These are phyloP conservation scores for Neodiprion fabricii DNA, from an alignment of 1,140 invertebrate genomes.

Conservation along the genomic window DNA sequence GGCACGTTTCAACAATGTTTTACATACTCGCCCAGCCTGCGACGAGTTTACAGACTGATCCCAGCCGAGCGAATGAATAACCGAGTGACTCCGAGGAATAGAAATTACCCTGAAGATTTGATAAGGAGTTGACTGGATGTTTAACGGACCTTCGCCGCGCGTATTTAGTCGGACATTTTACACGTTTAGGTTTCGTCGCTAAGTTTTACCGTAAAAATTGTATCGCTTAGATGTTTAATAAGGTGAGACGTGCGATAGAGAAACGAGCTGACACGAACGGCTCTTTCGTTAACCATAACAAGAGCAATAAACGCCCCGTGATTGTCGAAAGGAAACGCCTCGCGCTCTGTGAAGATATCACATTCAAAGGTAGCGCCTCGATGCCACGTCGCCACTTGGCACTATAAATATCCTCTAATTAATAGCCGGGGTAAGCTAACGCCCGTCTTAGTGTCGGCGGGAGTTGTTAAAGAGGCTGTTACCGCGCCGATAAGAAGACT, in stretches of 20 bases:
- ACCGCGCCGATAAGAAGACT: background rate
- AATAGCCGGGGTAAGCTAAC: slow-evolving; percentile 37
- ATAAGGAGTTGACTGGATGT: too few relatives aligned
- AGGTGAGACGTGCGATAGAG: too few relatives aligned
- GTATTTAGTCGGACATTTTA: too few relatives aligned
- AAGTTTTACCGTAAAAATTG: too few relatives aligned
- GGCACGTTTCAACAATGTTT: slow-evolving; percentile 25
- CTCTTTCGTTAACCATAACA: background rate
- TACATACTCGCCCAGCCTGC: slow-evolving; percentile 31
- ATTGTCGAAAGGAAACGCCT: background rate
- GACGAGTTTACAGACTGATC: background rate
- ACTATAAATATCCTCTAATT: slow-evolving; percentile 49
- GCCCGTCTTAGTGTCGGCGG: slow-evolving; percentile 16
- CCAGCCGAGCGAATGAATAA: too few relatives aligned
- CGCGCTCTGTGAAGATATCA: background rate
- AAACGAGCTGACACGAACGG: background rate
- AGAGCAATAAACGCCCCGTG: background rate
- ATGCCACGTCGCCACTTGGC: background rate
- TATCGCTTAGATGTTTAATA: too few relatives aligned
- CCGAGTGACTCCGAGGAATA: background rate
- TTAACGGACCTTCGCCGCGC: too few relatives aligned
- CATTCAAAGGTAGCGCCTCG: slow-evolving; percentile 1
- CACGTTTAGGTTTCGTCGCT: too few relatives aligned
- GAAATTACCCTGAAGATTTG: background rate
- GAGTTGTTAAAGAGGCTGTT: background rate